These are phyloP conservation scores for Synaphobranchus kaupii DNA, from an alignment of 2,797 vertebrate genomes.

Conservation along the genomic window DNA sequence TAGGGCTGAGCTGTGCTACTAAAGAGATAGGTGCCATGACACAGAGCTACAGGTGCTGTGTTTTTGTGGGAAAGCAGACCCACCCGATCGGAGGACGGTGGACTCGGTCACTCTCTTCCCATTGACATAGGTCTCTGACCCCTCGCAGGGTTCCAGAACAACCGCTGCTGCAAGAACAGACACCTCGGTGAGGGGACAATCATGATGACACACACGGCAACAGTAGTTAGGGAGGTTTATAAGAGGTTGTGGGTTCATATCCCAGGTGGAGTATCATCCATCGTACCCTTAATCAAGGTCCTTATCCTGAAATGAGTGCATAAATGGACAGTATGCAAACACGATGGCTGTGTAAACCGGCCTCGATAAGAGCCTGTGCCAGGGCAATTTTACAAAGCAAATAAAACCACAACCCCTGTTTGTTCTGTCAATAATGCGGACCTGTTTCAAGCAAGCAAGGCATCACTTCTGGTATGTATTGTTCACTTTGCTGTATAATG, in stretches of 20 bases:
- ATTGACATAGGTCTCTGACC: slow-evolving; percentile 92
- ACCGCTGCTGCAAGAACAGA: slow-evolving; percentile 71
- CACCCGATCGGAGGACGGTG: slow-evolving; percentile 91
- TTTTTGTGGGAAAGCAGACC: slow-evolving; percentile 14
- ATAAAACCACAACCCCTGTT: background rate
- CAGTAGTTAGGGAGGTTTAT: background rate
- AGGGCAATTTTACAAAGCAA: background rate
- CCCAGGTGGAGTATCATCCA: background rate
- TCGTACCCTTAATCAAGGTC: background rate
- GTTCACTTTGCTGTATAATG: background rate
- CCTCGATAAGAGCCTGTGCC: background rate
- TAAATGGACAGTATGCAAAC: background rate
- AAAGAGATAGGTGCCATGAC: background rate
- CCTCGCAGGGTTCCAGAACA: slow-evolving; percentile 91
- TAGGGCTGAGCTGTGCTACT: background rate
- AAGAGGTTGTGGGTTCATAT: background rate
- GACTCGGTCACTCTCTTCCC: slow-evolving; percentile 92
- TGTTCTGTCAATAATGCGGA: background rate
- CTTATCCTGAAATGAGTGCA: background rate
- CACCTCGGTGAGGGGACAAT: background rate
- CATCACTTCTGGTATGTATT: background rate
- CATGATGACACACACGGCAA: background rate
- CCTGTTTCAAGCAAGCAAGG: background rate
- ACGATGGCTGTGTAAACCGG: background rate
- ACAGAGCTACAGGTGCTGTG: background rate